Evolutionary conservation across 2,113 vertebrate genomes (phyloP), one percentile per base, ranked within the genome.

Genomic region (Epinephelus moara): DNA sequence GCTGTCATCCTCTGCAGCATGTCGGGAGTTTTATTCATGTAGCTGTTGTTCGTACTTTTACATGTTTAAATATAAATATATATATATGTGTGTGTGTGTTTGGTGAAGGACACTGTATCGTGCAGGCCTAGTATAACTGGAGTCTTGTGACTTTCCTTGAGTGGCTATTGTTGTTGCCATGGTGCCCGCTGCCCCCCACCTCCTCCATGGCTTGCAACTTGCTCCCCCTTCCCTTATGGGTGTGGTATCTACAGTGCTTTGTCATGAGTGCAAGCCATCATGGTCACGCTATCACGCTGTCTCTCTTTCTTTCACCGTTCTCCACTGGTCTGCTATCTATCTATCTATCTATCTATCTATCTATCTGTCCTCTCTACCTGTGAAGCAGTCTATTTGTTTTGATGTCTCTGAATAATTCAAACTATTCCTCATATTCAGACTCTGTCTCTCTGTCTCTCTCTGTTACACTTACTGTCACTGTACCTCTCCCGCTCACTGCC

Each of bases 1-100:
- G 75, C 88, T 84, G 78, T 84, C 75, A 73, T 86, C 88, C 80
- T 67, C 87, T 85, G 82, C 91, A 86, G 92, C 91, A 92, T 93
- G 91, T 81, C 53, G 69, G 83, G 64, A 87, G 64, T 75, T 68
- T 6, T 30, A 53, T 62, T 52, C 2, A 42, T 67, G 17, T 30
- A 61, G 73, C 73, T 87, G 70, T 73, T 53, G 60, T 80, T 63
- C 75, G 67, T 86, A 80, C 55, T 82, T 81, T 53, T 85, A 71
- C 53, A 53, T 85, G 61, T 89, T 59, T 69, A 69, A 75, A 80
- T 40, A 67, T 19, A 6, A 71, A 13, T 72, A 14, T 33, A 68
- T 74, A 76, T 45, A 55, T 57, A 19, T 68, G 57, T 85, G 21
- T 85, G 33, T 82, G 76, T 78, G 8, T 76, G 67, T 27, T 40